These are phyloP conservation scores for Sinocyclocheilus maitianheensis DNA, from an alignment of 2,113 vertebrate genomes.

Conservation along the genomic window DNA sequence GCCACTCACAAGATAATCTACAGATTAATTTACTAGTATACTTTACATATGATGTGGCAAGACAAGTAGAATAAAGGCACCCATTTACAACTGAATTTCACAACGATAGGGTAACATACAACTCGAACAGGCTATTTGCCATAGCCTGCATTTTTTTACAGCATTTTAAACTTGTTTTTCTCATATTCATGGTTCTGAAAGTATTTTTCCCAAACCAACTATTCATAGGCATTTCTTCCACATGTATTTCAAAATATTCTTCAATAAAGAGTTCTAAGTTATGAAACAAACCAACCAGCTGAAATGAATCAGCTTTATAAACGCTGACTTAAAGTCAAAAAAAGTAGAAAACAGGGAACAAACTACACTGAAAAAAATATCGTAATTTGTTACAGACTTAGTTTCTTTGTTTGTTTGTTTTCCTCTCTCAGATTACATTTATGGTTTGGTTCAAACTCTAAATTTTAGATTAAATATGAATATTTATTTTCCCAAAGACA, in stretches of 20 bases:
- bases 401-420: too few species aligned
- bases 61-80: neutral
- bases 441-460: too few species aligned
- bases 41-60: neutral
- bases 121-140: neutral
- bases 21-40: constrained; percentile 27
- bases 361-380: neutral
- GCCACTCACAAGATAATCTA: constrained; percentile 13
- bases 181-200: neutral
- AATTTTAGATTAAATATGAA: too few species aligned
- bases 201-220: neutral
- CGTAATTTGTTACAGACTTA: neutral
- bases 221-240: constrained; percentile 1
- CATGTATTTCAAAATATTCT: neutral
- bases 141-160: too few species aligned
- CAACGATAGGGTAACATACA: neutral
- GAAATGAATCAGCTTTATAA: neutral
- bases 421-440: too few species aligned
- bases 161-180: neutral
- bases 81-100: neutral
- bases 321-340: too few species aligned
- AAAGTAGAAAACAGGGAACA: neutral
- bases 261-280: neutral
- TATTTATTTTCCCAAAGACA: too few species aligned
- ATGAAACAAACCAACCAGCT: neutral